Evolutionary conservation across 1,140 invertebrate species (phyloP).

Genomic region (Anthonomus grandis): DNA sequence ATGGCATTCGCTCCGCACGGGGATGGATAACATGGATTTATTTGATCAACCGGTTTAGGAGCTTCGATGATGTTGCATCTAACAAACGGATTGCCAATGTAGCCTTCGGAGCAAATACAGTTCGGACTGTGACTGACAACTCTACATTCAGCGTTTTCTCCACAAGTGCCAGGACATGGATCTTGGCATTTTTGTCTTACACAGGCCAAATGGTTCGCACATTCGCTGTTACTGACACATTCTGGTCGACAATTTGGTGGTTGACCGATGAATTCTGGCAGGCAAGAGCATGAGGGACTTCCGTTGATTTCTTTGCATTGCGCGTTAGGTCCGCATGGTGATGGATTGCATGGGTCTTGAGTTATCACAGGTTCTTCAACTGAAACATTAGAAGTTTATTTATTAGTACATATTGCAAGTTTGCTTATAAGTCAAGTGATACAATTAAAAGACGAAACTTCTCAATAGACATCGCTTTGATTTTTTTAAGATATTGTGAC

Average conservation of each 20-base stretch:
- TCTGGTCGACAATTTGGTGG: slow-evolving; percentile 74
- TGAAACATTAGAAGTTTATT: slow-evolving; percentile 25
- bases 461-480: too few relatives aligned
- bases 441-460: too few relatives aligned
- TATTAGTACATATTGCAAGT: not conserved
- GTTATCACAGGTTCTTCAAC: slow-evolving; percentile 36
- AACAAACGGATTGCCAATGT: slow-evolving; percentile 52
- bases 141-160: slow-evolving; percentile 55
- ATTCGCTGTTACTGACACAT: slow-evolving; percentile 69
- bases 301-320: slow-evolving; percentile 63
- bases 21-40: slow-evolving; percentile 59
- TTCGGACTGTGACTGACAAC: slow-evolving; percentile 58
- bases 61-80: slow-evolving; percentile 43
- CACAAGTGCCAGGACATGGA: slow-evolving; percentile 62
- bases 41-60: slow-evolving; percentile 17
- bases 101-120: slow-evolving; percentile 56
- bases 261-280: slow-evolving; percentile 67
- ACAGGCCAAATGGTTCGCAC: slow-evolving; percentile 59
- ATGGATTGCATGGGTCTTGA: slow-evolving; percentile 66
- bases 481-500: too few relatives aligned
- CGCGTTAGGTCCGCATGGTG: slow-evolving; percentile 75
- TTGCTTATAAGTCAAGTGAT: not conserved
- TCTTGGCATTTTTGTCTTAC: slow-evolving; percentile 59
- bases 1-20: slow-evolving; percentile 68
- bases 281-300: slow-evolving; percentile 64